Evolutionary conservation across 2,797 vertebrate genomes (phyloP).

Genomic region (Diceros bicornis): DNA sequence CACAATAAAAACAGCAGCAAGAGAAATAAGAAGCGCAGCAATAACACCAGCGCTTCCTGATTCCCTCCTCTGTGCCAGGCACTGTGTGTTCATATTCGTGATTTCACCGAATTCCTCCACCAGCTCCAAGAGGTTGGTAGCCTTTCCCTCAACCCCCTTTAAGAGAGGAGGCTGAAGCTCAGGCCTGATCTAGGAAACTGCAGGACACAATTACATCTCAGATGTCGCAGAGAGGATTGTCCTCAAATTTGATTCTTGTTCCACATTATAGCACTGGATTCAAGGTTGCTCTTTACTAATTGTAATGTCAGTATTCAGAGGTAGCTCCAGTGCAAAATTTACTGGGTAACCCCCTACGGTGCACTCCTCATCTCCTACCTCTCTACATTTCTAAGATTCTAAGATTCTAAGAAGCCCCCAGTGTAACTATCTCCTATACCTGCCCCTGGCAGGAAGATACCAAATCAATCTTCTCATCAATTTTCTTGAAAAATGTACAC

Average conservation of each 20-base stretch:
- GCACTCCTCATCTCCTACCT: neutral
- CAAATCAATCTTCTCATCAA: neutral
- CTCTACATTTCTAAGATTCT: neutral
- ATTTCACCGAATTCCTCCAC: neutral
- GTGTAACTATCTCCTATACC: neutral
- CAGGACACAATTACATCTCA: neutral
- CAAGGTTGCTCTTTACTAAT: neutral
- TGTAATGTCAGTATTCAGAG: neutral
- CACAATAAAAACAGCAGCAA: neutral
- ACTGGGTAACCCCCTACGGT: neutral
- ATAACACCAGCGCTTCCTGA: too few species aligned
- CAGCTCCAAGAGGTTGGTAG: neutral
- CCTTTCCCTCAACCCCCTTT: neutral
- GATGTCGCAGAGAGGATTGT: neutral
- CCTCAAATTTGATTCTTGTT: neutral
- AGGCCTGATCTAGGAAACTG: neutral
- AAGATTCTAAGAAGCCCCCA: neutral
- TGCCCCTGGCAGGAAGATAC: neutral
- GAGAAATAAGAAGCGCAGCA: neutral
- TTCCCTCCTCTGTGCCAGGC: neutral
- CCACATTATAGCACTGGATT: neutral
- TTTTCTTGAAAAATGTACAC: neutral
- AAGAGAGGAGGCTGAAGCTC: neutral
- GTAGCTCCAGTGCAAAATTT: neutral
- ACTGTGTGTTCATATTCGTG: neutral